Conservation (phyloP, 2,113 vertebrate genomes). For the Physeter macrocephalus region DNA sequence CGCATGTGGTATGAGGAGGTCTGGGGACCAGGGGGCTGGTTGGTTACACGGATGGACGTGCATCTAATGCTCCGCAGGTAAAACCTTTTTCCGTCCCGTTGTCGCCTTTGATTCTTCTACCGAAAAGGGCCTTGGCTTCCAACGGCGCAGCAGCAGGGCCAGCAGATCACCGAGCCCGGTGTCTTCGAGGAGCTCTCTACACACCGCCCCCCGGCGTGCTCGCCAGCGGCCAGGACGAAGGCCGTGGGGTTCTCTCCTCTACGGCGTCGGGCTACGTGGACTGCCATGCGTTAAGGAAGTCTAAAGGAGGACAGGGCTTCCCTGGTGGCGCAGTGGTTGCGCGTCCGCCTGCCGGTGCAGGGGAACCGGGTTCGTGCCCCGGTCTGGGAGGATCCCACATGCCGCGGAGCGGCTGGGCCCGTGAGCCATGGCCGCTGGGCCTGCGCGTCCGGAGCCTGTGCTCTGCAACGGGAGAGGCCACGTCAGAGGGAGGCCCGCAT, state of each 20-base stretch:
- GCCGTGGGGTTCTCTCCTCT: background rate
- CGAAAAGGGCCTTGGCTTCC: background rate
- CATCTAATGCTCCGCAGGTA: background rate
- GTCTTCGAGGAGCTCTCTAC: background rate
- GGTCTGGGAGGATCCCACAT: no score
- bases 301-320: background rate
- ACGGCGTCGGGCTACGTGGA: background rate
- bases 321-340: no score
- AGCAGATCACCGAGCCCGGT: background rate
- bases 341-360: no score
- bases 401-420: no score
- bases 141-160: background rate
- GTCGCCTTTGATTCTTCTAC: background rate
- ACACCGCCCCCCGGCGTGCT: background rate
- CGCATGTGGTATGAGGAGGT: background rate
- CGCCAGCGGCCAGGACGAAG: background rate
- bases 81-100: background rate
- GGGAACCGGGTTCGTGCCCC: no score
- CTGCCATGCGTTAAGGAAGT: background rate
- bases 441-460: no score
- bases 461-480: no score
- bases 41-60: accelerated
- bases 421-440: no score
- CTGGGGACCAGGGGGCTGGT: background rate
- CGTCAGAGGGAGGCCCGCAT: no score